Conservation (phyloP, 2,888 invertebrate genomes). For the Lydus trimaculatus region DNA sequence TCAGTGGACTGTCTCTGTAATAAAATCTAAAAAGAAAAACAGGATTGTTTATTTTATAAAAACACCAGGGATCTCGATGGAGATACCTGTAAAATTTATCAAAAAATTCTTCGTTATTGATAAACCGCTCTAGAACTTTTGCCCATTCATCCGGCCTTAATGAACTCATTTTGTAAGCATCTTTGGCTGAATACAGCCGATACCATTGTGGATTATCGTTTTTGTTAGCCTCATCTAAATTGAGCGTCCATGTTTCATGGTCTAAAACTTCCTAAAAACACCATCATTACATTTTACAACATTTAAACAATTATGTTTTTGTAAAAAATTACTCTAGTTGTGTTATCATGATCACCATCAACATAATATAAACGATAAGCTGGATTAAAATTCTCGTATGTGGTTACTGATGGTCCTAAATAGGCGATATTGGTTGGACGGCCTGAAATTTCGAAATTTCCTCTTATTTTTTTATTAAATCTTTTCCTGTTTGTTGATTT, state of each 20-base stretch:
- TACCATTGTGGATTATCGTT: conserved; percentile 80
- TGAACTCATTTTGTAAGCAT: conserved; percentile 82
- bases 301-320: conserved; percentile 1
- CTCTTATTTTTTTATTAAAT: conserved; percentile 33
- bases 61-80: too few species aligned
- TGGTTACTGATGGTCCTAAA: conserved; percentile 93
- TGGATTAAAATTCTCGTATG: conserved; percentile 90
- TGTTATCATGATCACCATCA: conserved; percentile 86
- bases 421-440: conserved; percentile 88
- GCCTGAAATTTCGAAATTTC: conserved; percentile 60
- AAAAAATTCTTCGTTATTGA: conserved; percentile 82
- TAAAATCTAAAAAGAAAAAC: conserved; percentile 70
- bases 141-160: conserved; percentile 91
- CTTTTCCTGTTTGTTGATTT: conserved; percentile 51
- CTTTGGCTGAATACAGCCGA: conserved; percentile 82
- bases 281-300: neutral
- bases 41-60: conserved; percentile 3
- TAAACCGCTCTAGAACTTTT: conserved; percentile 84
- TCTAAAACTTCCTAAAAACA: conserved; percentile 82
- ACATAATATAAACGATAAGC: conserved; percentile 95
- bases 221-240: conserved; percentile 89
- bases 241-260: conserved; percentile 95
- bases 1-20: conserved; percentile 86
- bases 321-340: conserved; percentile 71
- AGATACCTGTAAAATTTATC: conserved; percentile 84